Percentiles rank a stretch among this genome's conserved stretches.
Evolutionary conservation across 1,140 invertebrate species (phyloP).

Genomic region (Papilio glaucus): DNA sequence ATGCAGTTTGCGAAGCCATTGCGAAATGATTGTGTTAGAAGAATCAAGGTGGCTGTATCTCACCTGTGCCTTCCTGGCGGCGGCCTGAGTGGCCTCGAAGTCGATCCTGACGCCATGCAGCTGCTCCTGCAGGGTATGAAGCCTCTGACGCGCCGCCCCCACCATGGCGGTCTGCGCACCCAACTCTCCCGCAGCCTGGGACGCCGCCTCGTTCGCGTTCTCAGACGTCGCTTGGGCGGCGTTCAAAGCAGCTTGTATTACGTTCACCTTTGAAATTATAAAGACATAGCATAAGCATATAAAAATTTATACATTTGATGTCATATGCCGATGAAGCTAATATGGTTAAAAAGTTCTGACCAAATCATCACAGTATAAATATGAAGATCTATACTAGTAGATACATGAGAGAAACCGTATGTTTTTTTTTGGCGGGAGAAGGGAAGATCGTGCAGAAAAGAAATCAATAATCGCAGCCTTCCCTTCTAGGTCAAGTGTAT

Average conservation of each 20-base stretch:
- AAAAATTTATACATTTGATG: too few relatives aligned
- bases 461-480: background rate
- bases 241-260: conserved; percentile 87
- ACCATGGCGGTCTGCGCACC: conserved; percentile 89
- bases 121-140: conserved; percentile 85
- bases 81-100: conserved; percentile 86
- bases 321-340: too few relatives aligned
- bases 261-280: conserved; percentile 78
- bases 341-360: too few relatives aligned
- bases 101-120: conserved; percentile 86
- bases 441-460: background rate
- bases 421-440: too few relatives aligned
- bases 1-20: too few relatives aligned
- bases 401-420: too few relatives aligned
- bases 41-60: background rate
- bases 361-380: too few relatives aligned
- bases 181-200: conserved; percentile 86
- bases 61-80: conserved; percentile 86
- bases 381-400: too few relatives aligned
- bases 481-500: background rate
- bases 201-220: conserved; percentile 86
- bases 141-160: conserved; percentile 85
- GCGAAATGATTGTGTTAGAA: too few relatives aligned
- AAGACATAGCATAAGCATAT: background rate
- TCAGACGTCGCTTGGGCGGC: conserved; percentile 87